Evolutionary conservation across 2,888 invertebrate genomes (phyloP).

Genomic region (Lamellibrachia satsuma): DNA sequence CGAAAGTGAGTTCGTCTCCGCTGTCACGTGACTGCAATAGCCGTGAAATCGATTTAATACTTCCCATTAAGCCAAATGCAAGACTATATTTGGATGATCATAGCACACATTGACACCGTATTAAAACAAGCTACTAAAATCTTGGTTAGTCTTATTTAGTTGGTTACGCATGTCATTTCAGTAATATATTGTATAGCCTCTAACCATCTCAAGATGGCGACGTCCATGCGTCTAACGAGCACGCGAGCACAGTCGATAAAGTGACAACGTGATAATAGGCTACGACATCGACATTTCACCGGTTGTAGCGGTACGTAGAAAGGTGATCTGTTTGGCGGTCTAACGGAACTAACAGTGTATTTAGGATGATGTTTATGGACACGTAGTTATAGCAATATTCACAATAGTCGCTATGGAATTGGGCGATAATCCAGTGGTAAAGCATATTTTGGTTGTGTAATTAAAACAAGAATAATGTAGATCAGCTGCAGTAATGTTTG

Average conservation of each 20-base stretch:
- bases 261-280: not conserved
- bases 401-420: not conserved
- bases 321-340: not conserved
- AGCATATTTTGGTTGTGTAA: no score
- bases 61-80: not conserved
- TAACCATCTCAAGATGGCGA: not conserved
- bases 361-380: not conserved
- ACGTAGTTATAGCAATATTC: not conserved
- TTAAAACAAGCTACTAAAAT: not conserved
- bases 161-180: not conserved
- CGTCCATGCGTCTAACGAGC: not conserved
- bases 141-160: not conserved
- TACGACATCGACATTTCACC: not conserved
- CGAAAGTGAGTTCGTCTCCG: slow-evolving; percentile 20
- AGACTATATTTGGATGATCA: not conserved
- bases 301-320: not conserved
- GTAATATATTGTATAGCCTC: not conserved
- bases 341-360: not conserved
- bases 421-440: not conserved
- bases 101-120: not conserved
- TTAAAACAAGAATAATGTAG: no score
- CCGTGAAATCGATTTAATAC: not conserved
- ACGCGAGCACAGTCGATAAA: not conserved
- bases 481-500: no score
- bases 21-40: slow-evolving; percentile 36